A percentile compares a stretch with the other conserved stretches of the same genome.
These are phyloP conservation scores for Sarcophaga carnaria DNA, from an alignment of 2,888 invertebrate species.

Conservation along the genomic window DNA sequence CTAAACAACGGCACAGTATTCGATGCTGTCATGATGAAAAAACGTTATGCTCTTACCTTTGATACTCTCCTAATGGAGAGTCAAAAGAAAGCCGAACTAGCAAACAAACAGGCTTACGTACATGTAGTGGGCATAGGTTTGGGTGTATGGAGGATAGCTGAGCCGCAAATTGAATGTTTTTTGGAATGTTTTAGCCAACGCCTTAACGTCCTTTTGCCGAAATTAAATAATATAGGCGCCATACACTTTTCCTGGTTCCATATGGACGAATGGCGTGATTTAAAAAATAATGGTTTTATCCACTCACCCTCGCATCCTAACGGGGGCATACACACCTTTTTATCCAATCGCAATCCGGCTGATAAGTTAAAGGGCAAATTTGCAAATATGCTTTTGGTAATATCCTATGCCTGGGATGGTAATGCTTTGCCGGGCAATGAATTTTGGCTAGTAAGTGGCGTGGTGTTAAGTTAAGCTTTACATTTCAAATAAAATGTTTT, in stretches of 20 bases:
- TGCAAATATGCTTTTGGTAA: conserved; percentile 83
- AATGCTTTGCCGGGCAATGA: conserved; percentile 88
- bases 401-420: conserved; percentile 87
- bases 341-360: conserved; percentile 83
- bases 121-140: conserved; percentile 85
- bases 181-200: conserved; percentile 84
- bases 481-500: not conserved
- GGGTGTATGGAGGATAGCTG: conserved; percentile 85
- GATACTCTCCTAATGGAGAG: conserved; percentile 85
- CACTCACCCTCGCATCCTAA: conserved; percentile 68
- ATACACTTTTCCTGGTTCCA: conserved; percentile 86
- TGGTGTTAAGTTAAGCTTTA: too few species aligned
- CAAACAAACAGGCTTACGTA: conserved; percentile 83
- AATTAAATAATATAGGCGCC: conserved; percentile 83
- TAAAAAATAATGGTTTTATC: conserved; percentile 80
- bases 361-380: conserved; percentile 78
- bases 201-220: conserved; percentile 82
- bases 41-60: conserved; percentile 82
- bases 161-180: conserved; percentile 84
- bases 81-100: conserved; percentile 82
- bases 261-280: conserved; percentile 81
- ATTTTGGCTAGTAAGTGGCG: conserved; percentile 83
- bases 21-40: conserved; percentile 73
- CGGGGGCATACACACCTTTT: conserved; percentile 82
- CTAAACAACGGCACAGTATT: conserved; percentile 69